Base-by-base conservation (phyloP, 2,888 invertebrate genomes). In the Apeira syringaria region DNA sequence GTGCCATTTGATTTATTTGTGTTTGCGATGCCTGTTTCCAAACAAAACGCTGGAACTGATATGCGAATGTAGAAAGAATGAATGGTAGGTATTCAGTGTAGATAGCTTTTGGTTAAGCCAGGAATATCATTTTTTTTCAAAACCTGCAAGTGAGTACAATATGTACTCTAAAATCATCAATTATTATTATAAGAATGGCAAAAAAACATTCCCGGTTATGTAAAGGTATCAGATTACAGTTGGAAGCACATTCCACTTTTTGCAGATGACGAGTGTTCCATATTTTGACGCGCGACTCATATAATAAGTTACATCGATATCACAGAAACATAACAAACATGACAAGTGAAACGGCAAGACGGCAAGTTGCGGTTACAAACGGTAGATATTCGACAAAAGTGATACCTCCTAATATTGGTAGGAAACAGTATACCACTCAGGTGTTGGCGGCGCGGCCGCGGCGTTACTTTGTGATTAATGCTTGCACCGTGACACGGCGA, bases 381-480 rank as follows among this genome's bases (percentile, higher is more conserved):
- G 48, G 59, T 58, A n/a, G n/a, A n/a, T n/a, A 62, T 64, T 64
- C 66, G 53, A 66, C 71, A 75, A 75, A 74, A 74, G 73, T 75
- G 69, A 66, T 69, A 55, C 69, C 68, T 66, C 31, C 45, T 69
- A 73, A 73, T 70, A 71, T 72, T 74, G 74, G 73, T 73, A 68
- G 72, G 68, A 71, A 80, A 76, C 74, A 77, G 68, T 73, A 38
- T 66, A 74, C 73, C 77, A 74, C 74, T 73, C 80, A 80, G 81
- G 81, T 80, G 75, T 62, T 71, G 61, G 64, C 68, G 71, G 73
- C 73, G 79, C 79, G 74, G 75, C 79, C 75, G 64, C 68, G 71
- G 73, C 73, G 79, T 79, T 74, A 75, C 79, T 75, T 68, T 61
- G 74, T 85, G 87, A 87, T 86, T 84, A 85, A 87, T 87, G 80